Evolutionary conservation across 2,797 vertebrate species (phyloP).

Genomic region (Pterois miles): DNA sequence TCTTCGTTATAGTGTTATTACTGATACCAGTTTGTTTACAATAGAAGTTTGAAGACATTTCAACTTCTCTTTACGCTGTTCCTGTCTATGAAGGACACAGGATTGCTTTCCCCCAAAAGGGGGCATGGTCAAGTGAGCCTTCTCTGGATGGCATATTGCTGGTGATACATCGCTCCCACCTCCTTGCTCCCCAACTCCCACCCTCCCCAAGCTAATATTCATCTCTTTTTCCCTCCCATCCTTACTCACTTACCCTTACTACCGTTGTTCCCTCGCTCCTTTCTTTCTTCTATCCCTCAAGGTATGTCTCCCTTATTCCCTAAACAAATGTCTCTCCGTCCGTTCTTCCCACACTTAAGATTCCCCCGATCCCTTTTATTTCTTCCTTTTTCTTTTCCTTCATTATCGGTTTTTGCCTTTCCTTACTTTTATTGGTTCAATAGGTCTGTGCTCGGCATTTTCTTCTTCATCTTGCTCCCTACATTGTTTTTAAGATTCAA

Average conservation of each 20-base stretch:
- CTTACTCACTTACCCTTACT: constrained; percentile 12
- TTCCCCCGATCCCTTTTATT: constrained; percentile 14
- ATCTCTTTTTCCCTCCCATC: constrained; percentile 9
- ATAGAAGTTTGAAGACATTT: too few species aligned
- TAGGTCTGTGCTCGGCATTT: neutral
- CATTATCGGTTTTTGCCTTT: constrained; percentile 27
- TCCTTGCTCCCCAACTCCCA: constrained; percentile 37
- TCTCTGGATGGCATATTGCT: too few species aligned
- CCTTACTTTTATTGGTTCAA: constrained; percentile 28
- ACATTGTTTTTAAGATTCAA: constrained; percentile 42
- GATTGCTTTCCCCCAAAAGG: too few species aligned
- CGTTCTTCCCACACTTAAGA: constrained; percentile 16
- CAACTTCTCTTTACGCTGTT: too few species aligned
- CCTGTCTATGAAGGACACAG: too few species aligned
- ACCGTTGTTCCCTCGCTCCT: neutral
- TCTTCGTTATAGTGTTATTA: too few species aligned
- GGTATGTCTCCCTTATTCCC: constrained; percentile 28
- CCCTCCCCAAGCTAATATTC: constrained; percentile 45
- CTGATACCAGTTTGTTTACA: too few species aligned
- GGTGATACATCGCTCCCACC: neutral
- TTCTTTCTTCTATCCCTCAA: constrained; percentile 24
- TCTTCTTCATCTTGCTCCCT: constrained; percentile 14
- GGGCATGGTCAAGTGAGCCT: too few species aligned
- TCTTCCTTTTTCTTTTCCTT: constrained; percentile 11
- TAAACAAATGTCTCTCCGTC: constrained; percentile 33